These are phyloP conservation scores for Apamea monoglypha DNA, from an alignment of 2,888 invertebrate species.

Conservation along the genomic window DNA sequence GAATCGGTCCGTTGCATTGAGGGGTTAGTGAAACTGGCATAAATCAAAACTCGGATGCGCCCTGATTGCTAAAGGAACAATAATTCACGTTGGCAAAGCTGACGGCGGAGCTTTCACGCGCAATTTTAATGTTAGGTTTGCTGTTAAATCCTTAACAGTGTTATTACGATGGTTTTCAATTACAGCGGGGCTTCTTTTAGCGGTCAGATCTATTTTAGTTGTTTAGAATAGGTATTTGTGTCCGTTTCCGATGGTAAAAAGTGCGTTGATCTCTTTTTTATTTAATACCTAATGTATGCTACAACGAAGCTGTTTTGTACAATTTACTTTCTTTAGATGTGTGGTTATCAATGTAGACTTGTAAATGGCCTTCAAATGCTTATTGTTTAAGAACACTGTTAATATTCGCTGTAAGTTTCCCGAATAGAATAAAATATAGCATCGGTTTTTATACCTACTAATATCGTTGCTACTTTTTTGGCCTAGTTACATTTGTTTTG, in stretches of 20 bases:
- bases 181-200: neutral
- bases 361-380: no score
- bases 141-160: slow-evolving; percentile 14
- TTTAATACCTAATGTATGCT: neutral
- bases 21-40: slow-evolving; percentile 71
- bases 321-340: no score
- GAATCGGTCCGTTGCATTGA: slow-evolving; percentile 63
- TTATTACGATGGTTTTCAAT: neutral
- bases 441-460: neutral
- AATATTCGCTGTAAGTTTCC: no score
- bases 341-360: no score
- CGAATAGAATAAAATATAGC: neutral
- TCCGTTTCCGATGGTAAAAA: neutral
- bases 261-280: neutral
- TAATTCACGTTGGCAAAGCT: slow-evolving; percentile 59
- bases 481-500: neutral
- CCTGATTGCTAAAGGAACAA: slow-evolving; percentile 72
- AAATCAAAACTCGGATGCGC: slow-evolving; percentile 78
- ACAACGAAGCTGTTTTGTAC: neutral
- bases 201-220: neutral
- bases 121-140: slow-evolving; percentile 46
- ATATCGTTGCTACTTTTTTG: neutral
- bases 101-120: slow-evolving; percentile 53
- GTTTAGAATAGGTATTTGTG: neutral
- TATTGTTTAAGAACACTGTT: no score